A percentile compares a stretch with the other conserved stretches of the same genome.
Evolutionary conservation across 1,140 invertebrate species (phyloP).

Genomic region (Diorhabda elongata): DNA sequence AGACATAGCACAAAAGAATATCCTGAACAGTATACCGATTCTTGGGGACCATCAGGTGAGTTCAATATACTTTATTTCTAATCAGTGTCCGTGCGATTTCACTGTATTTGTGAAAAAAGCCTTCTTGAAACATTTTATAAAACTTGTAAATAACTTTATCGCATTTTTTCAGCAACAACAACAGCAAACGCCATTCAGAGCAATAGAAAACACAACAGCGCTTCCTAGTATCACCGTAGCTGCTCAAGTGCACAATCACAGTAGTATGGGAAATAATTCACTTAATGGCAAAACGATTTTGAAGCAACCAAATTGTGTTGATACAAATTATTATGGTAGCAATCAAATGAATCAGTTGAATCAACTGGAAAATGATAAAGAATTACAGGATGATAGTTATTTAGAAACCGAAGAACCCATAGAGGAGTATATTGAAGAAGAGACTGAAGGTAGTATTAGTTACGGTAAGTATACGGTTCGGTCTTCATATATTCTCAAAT

Average conservation of each 20-base stretch:
- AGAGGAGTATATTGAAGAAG: slow-evolving; percentile 49
- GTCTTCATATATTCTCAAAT: not conserved
- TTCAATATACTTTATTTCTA: not conserved
- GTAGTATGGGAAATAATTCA: slow-evolving; percentile 25
- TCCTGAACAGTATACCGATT: slow-evolving; percentile 29
- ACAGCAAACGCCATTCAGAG: slow-evolving; percentile 30
- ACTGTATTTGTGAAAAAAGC: too few species aligned
- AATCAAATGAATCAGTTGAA: slow-evolving; percentile 19
- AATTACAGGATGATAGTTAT: slow-evolving; percentile 30
- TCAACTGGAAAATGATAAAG: slow-evolving; percentile 24
- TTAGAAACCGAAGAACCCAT: slow-evolving; percentile 49
- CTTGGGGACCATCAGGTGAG: slow-evolving; percentile 40
- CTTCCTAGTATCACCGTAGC: slow-evolving; percentile 34
- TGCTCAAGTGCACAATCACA: slow-evolving; percentile 29
- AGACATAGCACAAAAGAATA: slow-evolving; percentile 34
- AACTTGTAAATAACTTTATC: not conserved
- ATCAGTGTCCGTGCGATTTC: too few species aligned
- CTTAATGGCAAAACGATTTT: slow-evolving; percentile 39
- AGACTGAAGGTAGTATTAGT: slow-evolving; percentile 22
- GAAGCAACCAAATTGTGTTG: slow-evolving; percentile 50
- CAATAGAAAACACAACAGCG: slow-evolving; percentile 44
- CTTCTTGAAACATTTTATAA: too few species aligned
- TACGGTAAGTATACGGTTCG: slow-evolving; percentile 18
- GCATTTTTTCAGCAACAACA: not conserved
- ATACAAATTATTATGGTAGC: slow-evolving; percentile 27